Base-by-base conservation (phyloP, 37 sponge, comb jelly and placozoan genomes). In the Hexactinellida sp. region DNA sequence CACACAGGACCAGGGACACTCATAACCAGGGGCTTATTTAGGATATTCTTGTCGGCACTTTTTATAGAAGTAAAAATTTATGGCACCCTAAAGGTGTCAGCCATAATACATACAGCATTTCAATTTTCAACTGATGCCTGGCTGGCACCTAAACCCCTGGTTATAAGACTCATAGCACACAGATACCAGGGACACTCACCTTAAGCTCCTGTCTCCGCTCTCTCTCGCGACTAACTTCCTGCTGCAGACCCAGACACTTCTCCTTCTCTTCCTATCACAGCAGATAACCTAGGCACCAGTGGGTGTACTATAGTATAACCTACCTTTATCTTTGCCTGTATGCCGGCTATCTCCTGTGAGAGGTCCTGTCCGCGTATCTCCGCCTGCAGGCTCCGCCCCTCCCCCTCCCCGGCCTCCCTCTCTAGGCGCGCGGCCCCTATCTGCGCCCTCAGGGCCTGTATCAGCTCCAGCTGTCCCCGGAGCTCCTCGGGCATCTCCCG, bases 241-340 rank as follows among this genome's bases (percentile, higher is more conserved):
- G 24, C 21, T 83, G 47, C 38, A 91, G 54, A 5, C 39, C 25
- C 5, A 23, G 13, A 23, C 3, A 25, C 34, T 63, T 63, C 3
- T 63, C 32, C 30, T 7, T 63, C 76, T 63, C 76, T 63, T 63
- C 76, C 76, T 63, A 63, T 23, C n/a, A n/a, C n/a, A n/a, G n/a
- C n/a, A n/a, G n/a, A n/a, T n/a, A n/a, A n/a, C n/a, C n/a, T n/a
- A n/a, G n/a, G n/a, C n/a, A n/a, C n/a, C n/a, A n/a, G n/a, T n/a
- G n/a, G n/a, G n/a, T n/a, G n/a, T n/a, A n/a, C n/a, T n/a, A n/a
- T n/a, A n/a, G n/a, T n/a, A n/a, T n/a, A n/a, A n/a, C 76, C 3
- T 63, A 63, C 86, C 24, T 84, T 83, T 34, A 91, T 91, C 36
- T 63, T 85, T 37, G 54, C 82, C 82, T 32, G 1, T 5, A 37